These are phyloP conservation scores for Trachops cirrhosus DNA, from an alignment of 2,797 vertebrate species.

Conservation along the genomic window DNA sequence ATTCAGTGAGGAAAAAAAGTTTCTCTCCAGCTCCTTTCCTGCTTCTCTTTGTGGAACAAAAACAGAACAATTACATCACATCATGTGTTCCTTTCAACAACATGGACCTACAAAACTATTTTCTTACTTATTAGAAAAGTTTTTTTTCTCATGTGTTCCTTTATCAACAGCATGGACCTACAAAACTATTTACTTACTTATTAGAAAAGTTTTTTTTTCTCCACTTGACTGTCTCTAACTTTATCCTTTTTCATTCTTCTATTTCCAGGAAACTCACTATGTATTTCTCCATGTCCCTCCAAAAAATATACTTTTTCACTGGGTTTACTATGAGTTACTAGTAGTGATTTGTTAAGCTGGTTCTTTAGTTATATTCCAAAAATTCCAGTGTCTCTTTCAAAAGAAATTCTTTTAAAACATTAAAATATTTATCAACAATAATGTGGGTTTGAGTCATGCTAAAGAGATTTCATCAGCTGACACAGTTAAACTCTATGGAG, in stretches of 20 bases:
- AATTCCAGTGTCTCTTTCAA: background rate
- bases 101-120: background rate
- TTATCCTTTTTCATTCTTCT: background rate
- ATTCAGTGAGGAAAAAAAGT: background rate
- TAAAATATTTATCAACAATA: background rate
- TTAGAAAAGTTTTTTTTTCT: constrained; percentile 11
- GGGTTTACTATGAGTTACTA: background rate
- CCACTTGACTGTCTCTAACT: background rate
- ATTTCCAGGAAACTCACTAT: background rate
- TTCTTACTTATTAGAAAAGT: background rate
- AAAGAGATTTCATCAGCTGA: background rate
- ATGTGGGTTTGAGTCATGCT: background rate
- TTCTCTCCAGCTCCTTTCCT: background rate
- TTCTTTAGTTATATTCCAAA: background rate
- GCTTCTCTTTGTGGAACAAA: background rate
- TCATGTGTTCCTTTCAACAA: background rate
- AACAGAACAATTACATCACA: background rate
- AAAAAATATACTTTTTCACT: background rate
- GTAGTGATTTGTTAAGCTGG: background rate
- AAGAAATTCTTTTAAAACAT: constrained; percentile 14
- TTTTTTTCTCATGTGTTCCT: background rate
- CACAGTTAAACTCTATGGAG: background rate
- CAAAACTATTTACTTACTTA: background rate
- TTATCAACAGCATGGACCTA: background rate
- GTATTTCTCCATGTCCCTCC: background rate